Base-by-base conservation (phyloP, 2,888 invertebrate species). In the Archips xylosteana region DNA sequence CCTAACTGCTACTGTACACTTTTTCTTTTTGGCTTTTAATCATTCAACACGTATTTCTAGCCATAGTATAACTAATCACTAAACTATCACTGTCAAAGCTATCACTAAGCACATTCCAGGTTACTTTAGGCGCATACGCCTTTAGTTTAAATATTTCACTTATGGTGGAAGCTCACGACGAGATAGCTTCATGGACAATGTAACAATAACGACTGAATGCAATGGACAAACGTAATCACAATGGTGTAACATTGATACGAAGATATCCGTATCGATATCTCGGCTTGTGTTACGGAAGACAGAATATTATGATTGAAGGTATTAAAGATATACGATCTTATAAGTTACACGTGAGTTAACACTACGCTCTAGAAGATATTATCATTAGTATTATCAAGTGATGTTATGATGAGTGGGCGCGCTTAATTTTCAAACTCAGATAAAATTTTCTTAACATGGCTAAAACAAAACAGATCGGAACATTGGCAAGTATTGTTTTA, bases 221-320 rank as follows among this genome's bases (percentile, higher is more conserved):
- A 59, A 65, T 54, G 65, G 10, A 61, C 49, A 23, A 51, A 68
- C 42, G 76, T 70, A 74, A 76, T 74, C 64, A 74, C 64, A 74
- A 74, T 69, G 51, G 60, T 70, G 68, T 76, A 75, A 65, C 69
- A 77, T 75, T 76, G 76, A 77, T 76, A 78, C 76, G 71, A 72
- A 77, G 76, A 75, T 74, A 76, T 74, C 71, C 76, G 75, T 79
- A 79, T 78, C 79, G 76, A 76, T 79, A 76, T 76, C 76, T 76
- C 71, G 79, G 78, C 64, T 79, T 73, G 74, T 70, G 71, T 79
- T 79, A 78, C 79, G 79, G 79, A 79, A 76, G 76, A 73, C 72
- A 70, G 70, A 77, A 76, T 74, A 76, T 62, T 67, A 70, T 70
- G 66, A 70, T 54, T 65, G 74, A 69, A n/a, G 63, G 54, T 47